Evolutionary conservation across 64 coral and sea anemone genomes (phyloP).

Genomic region (Montipora sp.): DNA sequence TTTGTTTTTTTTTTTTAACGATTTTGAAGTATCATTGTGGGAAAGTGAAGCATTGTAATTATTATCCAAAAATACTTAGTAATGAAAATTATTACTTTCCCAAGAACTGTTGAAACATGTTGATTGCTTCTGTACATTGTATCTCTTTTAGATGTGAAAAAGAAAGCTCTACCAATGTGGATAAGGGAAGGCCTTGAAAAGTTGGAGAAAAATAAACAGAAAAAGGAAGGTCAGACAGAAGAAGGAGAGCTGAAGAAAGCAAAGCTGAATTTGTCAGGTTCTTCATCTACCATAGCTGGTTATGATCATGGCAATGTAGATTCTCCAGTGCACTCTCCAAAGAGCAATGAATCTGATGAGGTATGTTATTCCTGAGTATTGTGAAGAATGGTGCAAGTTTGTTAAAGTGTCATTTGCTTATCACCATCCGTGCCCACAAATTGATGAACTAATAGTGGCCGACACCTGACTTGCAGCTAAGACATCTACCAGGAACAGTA

Average conservation of each 20-base stretch:
- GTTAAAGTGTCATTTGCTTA: no score
- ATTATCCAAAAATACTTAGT: no score
- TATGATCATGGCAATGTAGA: slow-evolving; percentile 85
- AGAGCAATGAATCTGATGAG: slow-evolving; percentile 71
- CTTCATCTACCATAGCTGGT: slow-evolving; percentile 77
- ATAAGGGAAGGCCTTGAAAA: slow-evolving; percentile 98
- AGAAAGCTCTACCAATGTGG: slow-evolving; percentile 96
- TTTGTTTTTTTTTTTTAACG: no score
- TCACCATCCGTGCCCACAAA: no score
- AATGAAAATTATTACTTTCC: no score
- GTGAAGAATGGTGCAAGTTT: no score
- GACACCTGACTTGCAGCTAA: no score
- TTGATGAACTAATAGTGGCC: no score
- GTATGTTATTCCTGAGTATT: not conserved
- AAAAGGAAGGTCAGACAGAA: slow-evolving; percentile 66
- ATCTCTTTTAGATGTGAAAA: slow-evolving; percentile 85
- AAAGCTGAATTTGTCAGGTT: slow-evolving; percentile 74
- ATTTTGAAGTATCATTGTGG: no score
- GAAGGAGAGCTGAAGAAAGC: slow-evolving; percentile 77
- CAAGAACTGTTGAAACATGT: no score
- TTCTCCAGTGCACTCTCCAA: slow-evolving; percentile 71
- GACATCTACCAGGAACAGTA: no score
- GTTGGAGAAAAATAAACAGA: slow-evolving; percentile 91
- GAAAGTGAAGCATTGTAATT: no score
- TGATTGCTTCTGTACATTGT: not conserved